Base-by-base conservation (phyloP, 2,113 vertebrate species). In the Cinclus mexicanus region DNA sequence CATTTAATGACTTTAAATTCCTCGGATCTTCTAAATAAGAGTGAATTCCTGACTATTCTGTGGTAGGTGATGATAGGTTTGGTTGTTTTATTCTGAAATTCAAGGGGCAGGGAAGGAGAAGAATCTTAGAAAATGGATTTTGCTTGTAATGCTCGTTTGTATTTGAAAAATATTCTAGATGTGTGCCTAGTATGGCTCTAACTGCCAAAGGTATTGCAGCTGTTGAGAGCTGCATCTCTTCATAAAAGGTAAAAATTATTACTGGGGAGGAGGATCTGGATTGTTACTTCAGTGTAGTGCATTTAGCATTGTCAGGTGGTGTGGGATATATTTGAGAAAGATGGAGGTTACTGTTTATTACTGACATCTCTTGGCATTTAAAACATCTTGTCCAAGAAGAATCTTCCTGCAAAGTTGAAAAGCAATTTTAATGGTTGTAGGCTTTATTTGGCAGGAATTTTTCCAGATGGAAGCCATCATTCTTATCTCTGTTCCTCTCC, bases 101-200 rank as follows among this genome's bases (percentile, higher is more conserved):
- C 26, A 65, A 22, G 35, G 42, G 7, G 3, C 0, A 0, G 13
- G 19, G 29, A 52, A 35, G 7, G 4, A 24, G 12, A 9, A 14
- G 4, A 26, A 41, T 76, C 33, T 81, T 35, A 59, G 29, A 28
- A 80, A 83, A 23, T 20, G 1, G 10, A 18, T 90, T 70, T 81
- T 90, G 31, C 39, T 86, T 77, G 21, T 83, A 14, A 59, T 53
- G 23, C 11, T 65, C 12, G 19, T 68, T 68, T 69, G 22, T 65
- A 7, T 80, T 75, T 93, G 82, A 39, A 83, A 90, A 69, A 37
- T 59, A 39, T 47, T 70, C 20, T 69, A 46, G 42, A 11, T 78
- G 5, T 60, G 10, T 69, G 22, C 47, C 50, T 84, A 21, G 35
- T 81, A 13, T 11, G 52, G 26, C 7, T 35, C 75, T 59, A 78